These are phyloP conservation scores for Dascillus cervinus DNA, from an alignment of 2,888 invertebrate genomes.

Conservation along the genomic window DNA sequence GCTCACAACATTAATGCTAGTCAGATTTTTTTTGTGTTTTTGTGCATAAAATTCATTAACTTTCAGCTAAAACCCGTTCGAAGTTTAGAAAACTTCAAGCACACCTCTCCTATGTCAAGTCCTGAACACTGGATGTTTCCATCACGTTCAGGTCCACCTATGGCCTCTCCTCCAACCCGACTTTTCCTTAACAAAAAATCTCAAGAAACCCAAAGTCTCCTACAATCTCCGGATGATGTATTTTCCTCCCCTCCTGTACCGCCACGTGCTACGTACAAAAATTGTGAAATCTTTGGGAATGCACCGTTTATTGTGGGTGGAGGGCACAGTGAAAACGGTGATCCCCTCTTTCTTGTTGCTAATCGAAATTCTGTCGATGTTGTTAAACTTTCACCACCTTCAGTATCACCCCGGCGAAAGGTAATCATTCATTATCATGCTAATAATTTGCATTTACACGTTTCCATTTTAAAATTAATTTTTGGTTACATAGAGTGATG, in stretches of 20 bases:
- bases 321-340: slow-evolving; percentile 41
- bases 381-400: slow-evolving; percentile 42
- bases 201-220: slow-evolving; percentile 35
- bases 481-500: too few species aligned
- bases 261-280: slow-evolving; percentile 19
- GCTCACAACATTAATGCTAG: neutral
- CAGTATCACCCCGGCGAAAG: slow-evolving; percentile 37
- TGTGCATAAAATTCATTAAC: slow-evolving; percentile 6
- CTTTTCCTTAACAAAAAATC: slow-evolving; percentile 21
- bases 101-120: slow-evolving; percentile 29
- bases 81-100: slow-evolving; percentile 52
- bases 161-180: slow-evolving; percentile 29
- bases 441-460: too few species aligned
- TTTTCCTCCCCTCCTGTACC: slow-evolving; percentile 36
- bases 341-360: slow-evolving; percentile 41
- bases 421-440: slow-evolving; percentile 26
- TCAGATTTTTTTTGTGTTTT: neutral
- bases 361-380: slow-evolving; percentile 41
- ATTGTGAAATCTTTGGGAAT: slow-evolving; percentile 36
- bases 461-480: too few species aligned
- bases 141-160: slow-evolving; percentile 20
- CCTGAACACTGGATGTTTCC: slow-evolving; percentile 34
- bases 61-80: slow-evolving; percentile 54
- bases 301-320: slow-evolving; percentile 42
- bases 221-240: slow-evolving; percentile 39